A percentile compares a stretch with the other conserved stretches of the same genome.
Evolutionary conservation across 2,113 vertebrate genomes (phyloP).

Genomic region (Megaptera novaeangliae): DNA sequence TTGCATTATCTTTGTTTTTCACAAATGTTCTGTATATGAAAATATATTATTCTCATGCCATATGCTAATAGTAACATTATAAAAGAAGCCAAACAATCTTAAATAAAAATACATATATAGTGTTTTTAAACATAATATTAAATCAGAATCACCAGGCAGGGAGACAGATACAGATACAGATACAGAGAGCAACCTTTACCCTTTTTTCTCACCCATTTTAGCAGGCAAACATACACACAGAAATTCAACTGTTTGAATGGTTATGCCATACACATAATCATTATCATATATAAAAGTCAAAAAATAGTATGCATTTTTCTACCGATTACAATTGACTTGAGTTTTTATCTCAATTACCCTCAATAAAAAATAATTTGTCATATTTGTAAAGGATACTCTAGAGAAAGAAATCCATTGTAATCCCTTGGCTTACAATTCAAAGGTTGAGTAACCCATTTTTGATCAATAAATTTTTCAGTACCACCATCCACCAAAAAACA

Average conservation of each 20-base stretch:
- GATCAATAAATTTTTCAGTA: neutral
- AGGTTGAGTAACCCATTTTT: neutral
- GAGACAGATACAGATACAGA: neutral
- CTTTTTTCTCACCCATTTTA: neutral
- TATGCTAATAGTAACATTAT: neutral
- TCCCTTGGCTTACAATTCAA: neutral
- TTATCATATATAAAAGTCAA: neutral
- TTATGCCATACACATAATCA: neutral
- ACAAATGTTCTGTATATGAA: neutral
- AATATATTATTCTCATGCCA: neutral
- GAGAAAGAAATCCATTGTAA: neutral
- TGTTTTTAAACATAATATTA: neutral
- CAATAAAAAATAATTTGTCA: neutral
- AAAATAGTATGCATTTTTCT: neutral
- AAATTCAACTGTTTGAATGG: neutral
- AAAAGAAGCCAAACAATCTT: neutral
- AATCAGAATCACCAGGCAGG: neutral
- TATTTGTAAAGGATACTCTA: neutral
- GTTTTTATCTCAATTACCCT: neutral
- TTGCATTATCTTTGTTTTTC: neutral
- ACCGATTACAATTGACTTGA: neutral
- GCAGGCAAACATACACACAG: neutral
- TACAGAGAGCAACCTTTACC: neutral
- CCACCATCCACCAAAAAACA: neutral
- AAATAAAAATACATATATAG: neutral